Evolutionary conservation across 2,113 vertebrate genomes (phyloP).

Genomic region (Ramphastos sulfuratus): DNA sequence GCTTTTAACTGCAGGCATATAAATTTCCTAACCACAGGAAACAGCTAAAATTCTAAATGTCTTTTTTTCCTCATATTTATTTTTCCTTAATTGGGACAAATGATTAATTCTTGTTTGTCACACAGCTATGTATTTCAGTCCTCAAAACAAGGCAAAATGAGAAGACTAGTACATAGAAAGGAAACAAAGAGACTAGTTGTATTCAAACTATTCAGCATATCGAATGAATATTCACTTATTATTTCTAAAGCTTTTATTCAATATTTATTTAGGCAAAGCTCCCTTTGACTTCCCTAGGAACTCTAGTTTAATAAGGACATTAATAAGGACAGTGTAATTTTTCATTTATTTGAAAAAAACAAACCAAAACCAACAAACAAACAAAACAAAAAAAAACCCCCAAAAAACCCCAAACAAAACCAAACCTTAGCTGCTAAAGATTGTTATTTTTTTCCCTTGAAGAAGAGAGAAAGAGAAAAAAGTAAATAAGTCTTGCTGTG

Average conservation of each 20-base stretch:
- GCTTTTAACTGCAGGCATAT: not conserved
- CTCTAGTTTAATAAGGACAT: not conserved
- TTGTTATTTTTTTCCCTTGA: not conserved
- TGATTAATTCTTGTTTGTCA: not conserved
- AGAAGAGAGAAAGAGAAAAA: not conserved
- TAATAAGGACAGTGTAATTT: not conserved
- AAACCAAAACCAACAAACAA: not conserved
- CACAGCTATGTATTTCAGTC: not conserved
- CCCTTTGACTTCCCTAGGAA: not conserved
- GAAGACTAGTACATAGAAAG: not conserved
- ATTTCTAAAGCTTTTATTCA: not conserved
- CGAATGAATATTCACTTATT: constrained; percentile 8
- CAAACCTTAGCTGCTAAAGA: not conserved
- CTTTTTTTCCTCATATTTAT: not conserved
- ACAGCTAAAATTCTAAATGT: not conserved
- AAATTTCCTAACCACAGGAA: not conserved
- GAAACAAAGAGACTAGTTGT: not conserved
- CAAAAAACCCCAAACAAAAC: too few relatives aligned
- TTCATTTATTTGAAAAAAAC: not conserved
- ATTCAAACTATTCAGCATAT: not conserved
- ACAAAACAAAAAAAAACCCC: too few relatives aligned
- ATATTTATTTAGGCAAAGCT: constrained; percentile 3
- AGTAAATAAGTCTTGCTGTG: not conserved
- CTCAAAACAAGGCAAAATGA: not conserved
- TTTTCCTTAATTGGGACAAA: not conserved